Evolutionary conservation across 2,888 invertebrate genomes (phyloP).

Genomic region (Portevinia maculata): DNA sequence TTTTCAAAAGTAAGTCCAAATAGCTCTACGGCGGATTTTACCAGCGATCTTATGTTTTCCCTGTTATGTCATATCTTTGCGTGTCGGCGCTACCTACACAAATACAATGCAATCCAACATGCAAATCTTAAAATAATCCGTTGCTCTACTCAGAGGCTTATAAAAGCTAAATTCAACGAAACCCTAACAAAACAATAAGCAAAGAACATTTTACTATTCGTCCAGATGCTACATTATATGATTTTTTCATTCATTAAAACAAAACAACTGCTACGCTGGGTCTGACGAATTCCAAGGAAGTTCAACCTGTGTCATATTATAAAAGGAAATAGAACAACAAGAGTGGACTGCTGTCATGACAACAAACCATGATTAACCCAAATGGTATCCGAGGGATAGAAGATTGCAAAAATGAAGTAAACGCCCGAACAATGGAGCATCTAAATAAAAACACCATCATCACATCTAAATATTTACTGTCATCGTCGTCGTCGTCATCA

Average conservation of each 20-base stretch:
- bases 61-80: too few species aligned
- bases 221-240: constrained; percentile 6
- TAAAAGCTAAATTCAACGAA: constrained; percentile 37
- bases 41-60: too few species aligned
- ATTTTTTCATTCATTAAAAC: not conserved
- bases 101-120: not conserved
- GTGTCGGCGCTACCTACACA: too few species aligned
- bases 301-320: not conserved
- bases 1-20: too few species aligned
- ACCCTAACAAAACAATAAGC: constrained; percentile 27
- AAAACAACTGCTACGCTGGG: not conserved
- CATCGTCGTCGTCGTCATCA: constrained; percentile 15
- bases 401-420: constrained; percentile 7
- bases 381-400: constrained; percentile 32
- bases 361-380: constrained; percentile 49
- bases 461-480: constrained; percentile 47
- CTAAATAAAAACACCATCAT: constrained; percentile 47
- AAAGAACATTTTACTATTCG: not conserved
- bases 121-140: constrained; percentile 10
- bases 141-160: constrained; percentile 3
- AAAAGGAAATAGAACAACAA: constrained; percentile 4
- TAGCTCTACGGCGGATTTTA: too few species aligned
- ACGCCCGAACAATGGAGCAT: constrained; percentile 39
- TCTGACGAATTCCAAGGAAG: not conserved
- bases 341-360: constrained; percentile 29